Conservation (phyloP, 2,888 invertebrate species). For the Zhuqinia jingwanae region DNA sequence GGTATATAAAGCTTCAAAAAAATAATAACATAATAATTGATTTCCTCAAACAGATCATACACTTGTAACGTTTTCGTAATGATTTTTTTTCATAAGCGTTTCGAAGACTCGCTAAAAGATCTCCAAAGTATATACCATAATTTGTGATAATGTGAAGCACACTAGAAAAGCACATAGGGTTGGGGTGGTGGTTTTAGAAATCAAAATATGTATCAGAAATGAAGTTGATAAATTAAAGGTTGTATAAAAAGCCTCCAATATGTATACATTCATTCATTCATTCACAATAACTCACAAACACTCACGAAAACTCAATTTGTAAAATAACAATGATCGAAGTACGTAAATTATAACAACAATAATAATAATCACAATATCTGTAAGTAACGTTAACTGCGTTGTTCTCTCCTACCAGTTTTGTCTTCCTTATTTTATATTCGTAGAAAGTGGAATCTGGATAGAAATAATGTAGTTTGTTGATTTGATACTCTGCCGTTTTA, state of each 20-base stretch:
- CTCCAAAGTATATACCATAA: no score
- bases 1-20: conserved; percentile 55
- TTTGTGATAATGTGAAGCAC: no score
- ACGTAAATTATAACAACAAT: conserved; percentile 9
- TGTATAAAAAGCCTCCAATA: no score
- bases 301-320: neutral
- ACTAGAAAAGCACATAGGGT: no score
- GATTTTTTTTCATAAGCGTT: no score
- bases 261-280: neutral
- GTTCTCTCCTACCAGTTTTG: conserved; percentile 16
- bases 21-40: conserved; percentile 12
- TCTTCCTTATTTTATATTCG: neutral
- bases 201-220: no score
- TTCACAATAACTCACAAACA: no score
- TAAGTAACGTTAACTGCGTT: conserved; percentile 30
- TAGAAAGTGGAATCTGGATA: conserved; percentile 39
- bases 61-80: no score
- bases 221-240: no score
- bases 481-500: conserved; percentile 27
- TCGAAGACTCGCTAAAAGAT: no score
- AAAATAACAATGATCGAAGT: conserved; percentile 32
- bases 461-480: conserved; percentile 3
- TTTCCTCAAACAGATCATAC: conserved; percentile 10
- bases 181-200: no score
- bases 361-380: conserved; percentile 43